These are phyloP conservation scores for Palythoa caribaeorum DNA, from an alignment of 92 coral and sea anemone species.

Conservation along the genomic window DNA sequence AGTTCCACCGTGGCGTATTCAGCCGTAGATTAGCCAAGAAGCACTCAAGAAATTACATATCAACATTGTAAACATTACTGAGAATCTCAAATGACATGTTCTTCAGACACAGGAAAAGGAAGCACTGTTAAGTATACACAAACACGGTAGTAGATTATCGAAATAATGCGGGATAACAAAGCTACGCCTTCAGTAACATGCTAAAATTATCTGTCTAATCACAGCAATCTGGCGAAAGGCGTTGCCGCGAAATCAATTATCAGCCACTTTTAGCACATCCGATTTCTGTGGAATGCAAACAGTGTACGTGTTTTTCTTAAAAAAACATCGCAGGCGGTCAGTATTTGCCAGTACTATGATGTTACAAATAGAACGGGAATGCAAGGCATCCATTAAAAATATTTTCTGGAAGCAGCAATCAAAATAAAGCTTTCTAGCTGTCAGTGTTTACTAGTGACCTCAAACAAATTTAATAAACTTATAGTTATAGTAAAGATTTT, in stretches of 20 bases:
- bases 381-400: too few species aligned
- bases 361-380: not conserved
- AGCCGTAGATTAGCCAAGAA: too few species aligned
- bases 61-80: not conserved
- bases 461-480: too few species aligned
- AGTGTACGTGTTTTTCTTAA: too few species aligned
- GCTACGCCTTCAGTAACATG: not conserved
- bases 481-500: too few species aligned
- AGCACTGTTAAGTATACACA: not conserved
- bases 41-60: not conserved
- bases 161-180: not conserved
- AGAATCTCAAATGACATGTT: not conserved
- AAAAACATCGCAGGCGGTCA: not conserved
- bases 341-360: not conserved
- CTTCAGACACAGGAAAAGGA: not conserved
- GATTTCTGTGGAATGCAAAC: not conserved
- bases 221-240: not conserved
- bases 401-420: too few species aligned
- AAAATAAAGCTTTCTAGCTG: too few species aligned
- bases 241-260: slow-evolving; percentile 1
- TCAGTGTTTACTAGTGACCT: too few species aligned
- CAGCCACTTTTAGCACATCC: not conserved
- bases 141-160: not conserved
- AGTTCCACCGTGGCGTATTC: too few species aligned
- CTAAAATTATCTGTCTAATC: not conserved